These are phyloP conservation scores for Aphodius granarius DNA, from an alignment of 2,888 invertebrate genomes.

Conservation along the genomic window DNA sequence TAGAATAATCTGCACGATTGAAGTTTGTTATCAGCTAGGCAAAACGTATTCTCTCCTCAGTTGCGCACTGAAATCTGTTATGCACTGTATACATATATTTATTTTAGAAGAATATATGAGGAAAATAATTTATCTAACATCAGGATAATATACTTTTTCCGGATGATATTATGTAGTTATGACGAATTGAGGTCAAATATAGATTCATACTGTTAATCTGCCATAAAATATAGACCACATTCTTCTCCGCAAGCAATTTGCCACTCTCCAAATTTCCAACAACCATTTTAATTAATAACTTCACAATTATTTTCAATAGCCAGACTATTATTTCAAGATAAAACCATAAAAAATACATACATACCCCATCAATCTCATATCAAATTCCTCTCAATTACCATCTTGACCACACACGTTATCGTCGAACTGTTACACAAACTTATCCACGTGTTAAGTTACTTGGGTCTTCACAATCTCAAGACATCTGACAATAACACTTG, in stretches of 20 bases:
- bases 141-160: no score
- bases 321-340: background rate
- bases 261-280: background rate
- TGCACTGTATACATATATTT: no score
- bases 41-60: no score
- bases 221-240: background rate
- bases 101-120: no score
- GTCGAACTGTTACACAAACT: no score
- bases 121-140: no score
- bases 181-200: background rate
- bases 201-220: background rate
- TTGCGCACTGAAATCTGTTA: no score
- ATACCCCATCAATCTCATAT: background rate
- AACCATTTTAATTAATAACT: background rate
- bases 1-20: no score
- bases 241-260: background rate
- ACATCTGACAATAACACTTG: background rate
- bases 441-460: no score
- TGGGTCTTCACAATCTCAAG: no score
- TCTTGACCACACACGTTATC: background rate
- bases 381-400: background rate
- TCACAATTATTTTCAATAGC: background rate
- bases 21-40: no score
- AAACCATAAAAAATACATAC: background rate
- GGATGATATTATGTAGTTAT: background rate